phyloP scores from a whole-genome alignment of 2,797 vertebrate genomes.

The Sphenodon punctatus region DNA sequence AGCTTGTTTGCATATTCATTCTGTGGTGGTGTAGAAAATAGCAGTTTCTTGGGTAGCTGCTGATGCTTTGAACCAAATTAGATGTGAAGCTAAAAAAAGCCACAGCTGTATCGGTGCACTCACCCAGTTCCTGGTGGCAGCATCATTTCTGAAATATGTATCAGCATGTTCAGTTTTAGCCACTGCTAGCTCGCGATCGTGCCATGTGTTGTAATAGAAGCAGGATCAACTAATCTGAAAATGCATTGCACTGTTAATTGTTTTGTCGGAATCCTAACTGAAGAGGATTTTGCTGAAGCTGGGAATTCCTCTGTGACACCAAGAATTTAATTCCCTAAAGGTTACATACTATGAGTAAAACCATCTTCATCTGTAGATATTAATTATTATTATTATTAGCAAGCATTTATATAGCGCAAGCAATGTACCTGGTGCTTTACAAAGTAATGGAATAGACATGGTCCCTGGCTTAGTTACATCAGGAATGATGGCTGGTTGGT shows the following conservation, averaged over 20 bases:
- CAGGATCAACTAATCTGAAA: neutral
- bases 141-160: neutral
- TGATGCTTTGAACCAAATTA: neutral
- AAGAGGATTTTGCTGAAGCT: constrained; percentile 1
- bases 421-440: too few relatives aligned
- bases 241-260: neutral
- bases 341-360: neutral
- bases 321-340: constrained; percentile 4
- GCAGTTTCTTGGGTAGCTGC: neutral
- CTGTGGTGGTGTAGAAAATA: neutral
- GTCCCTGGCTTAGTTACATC: too few relatives aligned
- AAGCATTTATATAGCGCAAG: too few relatives aligned
- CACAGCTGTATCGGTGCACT: neutral
- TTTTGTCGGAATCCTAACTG: neutral
- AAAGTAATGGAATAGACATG: too few relatives aligned
- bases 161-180: neutral
- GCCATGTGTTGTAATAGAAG: neutral
- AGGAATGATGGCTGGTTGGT: too few relatives aligned
- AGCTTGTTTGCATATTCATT: neutral
- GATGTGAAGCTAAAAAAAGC: neutral
- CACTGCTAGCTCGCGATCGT: neutral
- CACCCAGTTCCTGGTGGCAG: neutral
- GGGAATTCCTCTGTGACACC: neutral
- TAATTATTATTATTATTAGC: too few relatives aligned
- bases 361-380: neutral